Evolutionary conservation across 2,888 invertebrate genomes (phyloP).

Genomic region (Perizoma flavofasciatum): DNA sequence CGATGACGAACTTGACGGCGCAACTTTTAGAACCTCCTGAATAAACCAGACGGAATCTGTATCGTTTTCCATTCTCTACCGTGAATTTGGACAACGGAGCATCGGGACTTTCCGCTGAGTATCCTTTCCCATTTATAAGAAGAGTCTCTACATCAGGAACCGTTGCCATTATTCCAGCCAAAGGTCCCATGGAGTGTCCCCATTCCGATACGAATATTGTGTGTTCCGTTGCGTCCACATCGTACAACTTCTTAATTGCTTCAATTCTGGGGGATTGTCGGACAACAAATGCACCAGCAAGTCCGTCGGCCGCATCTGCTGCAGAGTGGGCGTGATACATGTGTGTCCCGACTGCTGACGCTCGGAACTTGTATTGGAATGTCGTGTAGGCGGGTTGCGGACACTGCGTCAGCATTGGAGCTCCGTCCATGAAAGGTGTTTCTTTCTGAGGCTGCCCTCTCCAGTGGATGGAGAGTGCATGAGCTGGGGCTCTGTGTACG

Average conservation of each 20-base stretch:
- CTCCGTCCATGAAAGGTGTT: conserved; percentile 91
- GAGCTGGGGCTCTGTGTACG: conserved; percentile 88
- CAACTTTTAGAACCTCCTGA: conserved; percentile 87
- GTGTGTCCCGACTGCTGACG: conserved; percentile 88
- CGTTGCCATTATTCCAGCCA: conserved; percentile 70
- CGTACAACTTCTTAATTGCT: conserved; percentile 85
- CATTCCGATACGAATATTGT: conserved; percentile 88
- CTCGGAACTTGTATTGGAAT: conserved; percentile 91
- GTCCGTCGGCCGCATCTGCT: conserved; percentile 86
- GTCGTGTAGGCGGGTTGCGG: conserved; percentile 89
- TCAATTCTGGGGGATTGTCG: conserved; percentile 86
- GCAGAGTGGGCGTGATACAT: conserved; percentile 90
- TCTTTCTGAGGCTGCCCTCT: conserved; percentile 88
- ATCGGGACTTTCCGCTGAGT: conserved; percentile 67
- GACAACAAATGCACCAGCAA: conserved; percentile 89
- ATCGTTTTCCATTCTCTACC: conserved; percentile 84
- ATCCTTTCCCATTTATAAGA: conserved; percentile 86
- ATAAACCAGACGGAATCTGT: conserved; percentile 87
- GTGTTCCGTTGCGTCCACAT: conserved; percentile 88
- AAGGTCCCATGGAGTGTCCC: conserved; percentile 83
- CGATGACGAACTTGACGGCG: conserved; percentile 86
- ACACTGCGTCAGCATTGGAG: conserved; percentile 91
- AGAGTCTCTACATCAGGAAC: conserved; percentile 78
- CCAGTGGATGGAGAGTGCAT: conserved; percentile 90
- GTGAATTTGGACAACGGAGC: conserved; percentile 75